Evolutionary conservation across 2,113 vertebrate species (phyloP).

Genomic region (Percopsis transmontana): DNA sequence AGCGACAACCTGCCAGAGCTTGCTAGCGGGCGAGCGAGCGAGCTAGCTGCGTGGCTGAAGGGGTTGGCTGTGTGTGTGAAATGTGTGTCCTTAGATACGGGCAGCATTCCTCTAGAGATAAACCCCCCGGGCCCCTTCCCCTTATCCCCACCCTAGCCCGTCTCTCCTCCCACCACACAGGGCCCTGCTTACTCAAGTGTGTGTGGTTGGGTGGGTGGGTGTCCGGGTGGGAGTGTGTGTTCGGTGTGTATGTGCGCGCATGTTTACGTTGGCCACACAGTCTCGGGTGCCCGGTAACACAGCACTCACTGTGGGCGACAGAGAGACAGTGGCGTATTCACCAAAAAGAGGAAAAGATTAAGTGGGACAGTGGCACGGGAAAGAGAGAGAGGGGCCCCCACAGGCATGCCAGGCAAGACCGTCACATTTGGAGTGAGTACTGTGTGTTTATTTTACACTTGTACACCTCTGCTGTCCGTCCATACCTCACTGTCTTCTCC

Average conservation of each 20-base stretch:
- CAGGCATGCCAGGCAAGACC: conserved; percentile 79
- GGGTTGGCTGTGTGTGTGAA: conserved; percentile 52
- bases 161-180: conserved; percentile 65
- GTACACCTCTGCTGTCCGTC: conserved; percentile 6
- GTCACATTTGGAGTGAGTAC: conserved; percentile 80
- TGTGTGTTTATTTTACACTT: conserved; percentile 6
- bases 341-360: conserved; percentile 43
- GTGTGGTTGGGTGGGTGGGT: conserved; percentile 47
- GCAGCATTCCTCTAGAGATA: conserved; percentile 79
- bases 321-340: conserved; percentile 64
- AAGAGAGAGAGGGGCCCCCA: conserved; percentile 61
- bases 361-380: conserved; percentile 35
- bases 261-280: conserved; percentile 66
- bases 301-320: conserved; percentile 64
- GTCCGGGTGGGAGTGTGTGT: conserved; percentile 19
- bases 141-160: conserved; percentile 50
- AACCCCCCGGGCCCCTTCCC: conserved; percentile 62
- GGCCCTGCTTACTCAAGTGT: conserved; percentile 69
- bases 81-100: conserved; percentile 77
- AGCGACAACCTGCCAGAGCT: conserved; percentile 8
- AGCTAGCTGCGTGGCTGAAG: no score
- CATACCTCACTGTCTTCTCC: conserved; percentile 22
- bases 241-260: conserved; percentile 20
- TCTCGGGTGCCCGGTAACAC: conserved; percentile 56
- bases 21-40: conserved; percentile 1